Conservation (phyloP, 1,140 invertebrate species). For the Penaeus japonicus region DNA sequence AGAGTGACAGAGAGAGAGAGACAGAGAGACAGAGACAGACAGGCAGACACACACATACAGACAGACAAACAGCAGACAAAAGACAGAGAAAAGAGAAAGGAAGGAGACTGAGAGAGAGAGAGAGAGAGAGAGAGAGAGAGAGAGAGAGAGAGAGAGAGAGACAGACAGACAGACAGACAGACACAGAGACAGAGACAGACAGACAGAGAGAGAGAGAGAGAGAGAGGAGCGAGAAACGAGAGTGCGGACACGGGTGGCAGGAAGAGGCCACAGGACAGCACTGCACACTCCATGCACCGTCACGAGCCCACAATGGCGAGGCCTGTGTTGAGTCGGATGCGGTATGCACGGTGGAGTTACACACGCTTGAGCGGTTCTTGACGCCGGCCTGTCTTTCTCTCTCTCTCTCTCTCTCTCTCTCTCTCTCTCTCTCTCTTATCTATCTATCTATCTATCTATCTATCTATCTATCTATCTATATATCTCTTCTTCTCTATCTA, state of each 20-base stretch:
- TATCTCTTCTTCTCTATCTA: neutral
- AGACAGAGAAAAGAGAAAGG: too few species aligned
- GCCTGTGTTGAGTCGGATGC: neutral
- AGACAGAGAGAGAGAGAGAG: neutral
- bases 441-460: neutral
- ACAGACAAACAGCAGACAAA: too few species aligned
- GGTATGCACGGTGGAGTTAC: neutral
- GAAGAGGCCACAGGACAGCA: too few species aligned
- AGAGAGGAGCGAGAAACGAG: neutral
- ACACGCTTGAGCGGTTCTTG: neutral
- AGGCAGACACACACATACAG: too few species aligned
- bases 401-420: neutral
- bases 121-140: too few species aligned
- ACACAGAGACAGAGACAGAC: neutral
- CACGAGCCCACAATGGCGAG: neutral
- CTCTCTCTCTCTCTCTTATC: neutral
- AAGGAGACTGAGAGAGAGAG: too few species aligned
- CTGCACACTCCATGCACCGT: too few species aligned
- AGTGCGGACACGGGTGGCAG: neutral
- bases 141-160: too few species aligned
- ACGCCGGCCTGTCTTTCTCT: neutral
- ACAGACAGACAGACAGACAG: neutral
- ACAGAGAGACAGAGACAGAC: too few species aligned
- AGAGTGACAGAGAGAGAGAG: too few species aligned
- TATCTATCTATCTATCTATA: neutral